phyloP scores from a whole-genome alignment of 2,113 vertebrate genomes.

The Lepus americanus region DNA sequence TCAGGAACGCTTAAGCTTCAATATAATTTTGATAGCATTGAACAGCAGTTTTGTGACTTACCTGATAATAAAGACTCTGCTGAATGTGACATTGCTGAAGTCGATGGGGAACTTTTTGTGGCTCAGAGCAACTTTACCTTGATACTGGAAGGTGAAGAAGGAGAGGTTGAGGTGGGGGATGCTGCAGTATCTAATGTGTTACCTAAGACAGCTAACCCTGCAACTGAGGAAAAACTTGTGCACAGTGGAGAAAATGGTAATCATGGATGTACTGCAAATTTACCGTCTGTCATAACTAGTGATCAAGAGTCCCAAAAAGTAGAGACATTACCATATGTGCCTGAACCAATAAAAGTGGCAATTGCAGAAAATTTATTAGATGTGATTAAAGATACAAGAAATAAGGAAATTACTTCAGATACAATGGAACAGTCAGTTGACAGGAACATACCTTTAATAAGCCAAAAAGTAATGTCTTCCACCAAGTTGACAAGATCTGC shows the following conservation, averaged over 20 bases:
- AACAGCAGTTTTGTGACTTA: slow-evolving; percentile 86
- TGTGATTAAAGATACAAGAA: slow-evolving; percentile 88
- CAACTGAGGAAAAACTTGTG: slow-evolving; percentile 54
- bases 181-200: slow-evolving; percentile 24
- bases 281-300: slow-evolving; percentile 79
- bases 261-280: slow-evolving; percentile 74
- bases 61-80: slow-evolving; percentile 81
- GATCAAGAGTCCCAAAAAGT: slow-evolving; percentile 84
- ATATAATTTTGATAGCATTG: slow-evolving; percentile 86
- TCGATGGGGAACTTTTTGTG: slow-evolving; percentile 86
- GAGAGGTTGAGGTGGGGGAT: slow-evolving; percentile 83
- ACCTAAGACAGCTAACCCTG: slow-evolving; percentile 55
- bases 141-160: slow-evolving; percentile 93
- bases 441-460: slow-evolving; percentile 80
- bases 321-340: slow-evolving; percentile 87
- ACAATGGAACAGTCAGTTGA: slow-evolving; percentile 82
- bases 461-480: slow-evolving; percentile 78
- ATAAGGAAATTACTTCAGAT: slow-evolving; percentile 87
- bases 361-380: slow-evolving; percentile 89
- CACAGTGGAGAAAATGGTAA: slow-evolving; percentile 54
- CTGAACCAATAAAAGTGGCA: slow-evolving; percentile 88
- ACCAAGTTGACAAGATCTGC: slow-evolving; percentile 66
- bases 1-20: slow-evolving; percentile 88
- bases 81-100: slow-evolving; percentile 84
- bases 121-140: slow-evolving; percentile 91